Evolutionary conservation across 2,797 vertebrate genomes (phyloP).

Genomic region (Gephyroberyx darwinii): DNA sequence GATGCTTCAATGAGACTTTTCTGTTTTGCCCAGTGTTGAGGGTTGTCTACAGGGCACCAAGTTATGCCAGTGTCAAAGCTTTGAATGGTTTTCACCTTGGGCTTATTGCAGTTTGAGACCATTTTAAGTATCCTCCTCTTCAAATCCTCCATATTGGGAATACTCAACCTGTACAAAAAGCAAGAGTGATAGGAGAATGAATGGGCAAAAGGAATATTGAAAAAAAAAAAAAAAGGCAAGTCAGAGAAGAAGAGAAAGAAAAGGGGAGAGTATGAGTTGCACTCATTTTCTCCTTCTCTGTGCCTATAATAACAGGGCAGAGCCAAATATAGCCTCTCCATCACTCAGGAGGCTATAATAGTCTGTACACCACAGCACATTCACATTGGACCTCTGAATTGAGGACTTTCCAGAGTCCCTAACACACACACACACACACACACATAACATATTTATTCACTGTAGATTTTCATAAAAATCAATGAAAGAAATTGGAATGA

Average conservation of each 20-base stretch:
- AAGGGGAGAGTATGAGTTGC: slow-evolving; percentile 9
- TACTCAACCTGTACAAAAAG: slow-evolving; percentile 85
- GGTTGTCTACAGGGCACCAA: background rate
- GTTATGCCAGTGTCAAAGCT: background rate
- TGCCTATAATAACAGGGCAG: slow-evolving; percentile 54
- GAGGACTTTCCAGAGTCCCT: slow-evolving; percentile 11
- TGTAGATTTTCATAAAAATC: background rate
- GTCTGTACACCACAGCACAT: slow-evolving; percentile 29
- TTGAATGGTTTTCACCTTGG: slow-evolving; percentile 86
- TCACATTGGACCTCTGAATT: slow-evolving; percentile 23
- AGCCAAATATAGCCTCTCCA: slow-evolving; percentile 57
- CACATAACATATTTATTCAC: background rate
- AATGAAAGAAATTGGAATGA: background rate
- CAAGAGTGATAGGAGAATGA: background rate
- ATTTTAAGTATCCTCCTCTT: slow-evolving; percentile 92
- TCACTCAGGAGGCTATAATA: slow-evolving; percentile 48
- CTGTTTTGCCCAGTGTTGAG: background rate
- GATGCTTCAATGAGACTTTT: no score
- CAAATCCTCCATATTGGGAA: slow-evolving; percentile 95
- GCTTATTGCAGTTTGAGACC: slow-evolving; percentile 92
- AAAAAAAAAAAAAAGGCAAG: background rate
- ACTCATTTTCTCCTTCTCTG: slow-evolving; percentile 29
- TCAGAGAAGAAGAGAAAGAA: background rate
- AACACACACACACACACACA: background rate
- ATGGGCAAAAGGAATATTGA: slow-evolving; percentile 1